Conservation (phyloP, 2,888 invertebrate species). For the Melipona beecheii region DNA sequence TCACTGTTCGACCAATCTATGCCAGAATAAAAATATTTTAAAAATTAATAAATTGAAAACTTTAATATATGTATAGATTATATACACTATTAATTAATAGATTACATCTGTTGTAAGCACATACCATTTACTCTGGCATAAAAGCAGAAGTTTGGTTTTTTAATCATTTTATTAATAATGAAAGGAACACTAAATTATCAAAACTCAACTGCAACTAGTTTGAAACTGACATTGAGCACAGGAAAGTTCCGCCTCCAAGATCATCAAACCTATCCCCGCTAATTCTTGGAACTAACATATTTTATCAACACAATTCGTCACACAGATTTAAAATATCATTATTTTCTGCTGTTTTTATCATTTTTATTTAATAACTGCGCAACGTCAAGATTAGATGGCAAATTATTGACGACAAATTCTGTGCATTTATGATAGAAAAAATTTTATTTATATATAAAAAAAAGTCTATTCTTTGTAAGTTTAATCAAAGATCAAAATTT, state of each 20-base stretch:
- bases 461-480: no score
- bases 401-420: not conserved
- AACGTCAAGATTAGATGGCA: conserved; percentile 19
- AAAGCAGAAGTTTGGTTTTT: not conserved
- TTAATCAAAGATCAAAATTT: conserved; percentile 6
- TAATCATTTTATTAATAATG: conserved; percentile 4
- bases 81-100: not conserved
- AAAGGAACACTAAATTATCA: not conserved
- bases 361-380: conserved; percentile 10
- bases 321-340: conserved; percentile 21
- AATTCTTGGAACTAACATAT: not conserved
- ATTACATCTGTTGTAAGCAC: not conserved
- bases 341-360: conserved; percentile 36
- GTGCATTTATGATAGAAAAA: conserved; percentile 13
- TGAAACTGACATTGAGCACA: not conserved
- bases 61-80: not conserved
- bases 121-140: conserved; percentile 33
- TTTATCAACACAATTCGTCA: conserved; percentile 29
- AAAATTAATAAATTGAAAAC: not conserved
- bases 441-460: not conserved
- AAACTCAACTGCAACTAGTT: not conserved
- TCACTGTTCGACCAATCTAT: conserved; percentile 6
- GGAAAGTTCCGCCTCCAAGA: not conserved
- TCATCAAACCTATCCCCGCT: not conserved
- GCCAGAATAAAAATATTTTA: conserved; percentile 31